Percentiles rank a stretch among this genome's conserved stretches.
These are phyloP conservation scores for Pitta sordida DNA, from an alignment of 2,113 vertebrate genomes.

Conservation along the genomic window DNA sequence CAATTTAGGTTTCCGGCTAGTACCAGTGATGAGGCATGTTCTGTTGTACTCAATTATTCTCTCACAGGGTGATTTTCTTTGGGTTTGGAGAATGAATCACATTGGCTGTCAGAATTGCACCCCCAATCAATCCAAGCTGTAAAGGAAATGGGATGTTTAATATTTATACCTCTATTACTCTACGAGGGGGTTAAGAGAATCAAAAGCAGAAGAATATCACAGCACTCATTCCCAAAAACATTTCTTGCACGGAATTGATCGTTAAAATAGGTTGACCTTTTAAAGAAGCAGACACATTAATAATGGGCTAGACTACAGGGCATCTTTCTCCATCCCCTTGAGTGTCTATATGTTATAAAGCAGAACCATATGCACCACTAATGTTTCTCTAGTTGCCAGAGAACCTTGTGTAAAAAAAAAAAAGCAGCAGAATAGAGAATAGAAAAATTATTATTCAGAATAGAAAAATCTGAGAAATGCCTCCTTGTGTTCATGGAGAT, in stretches of 20 bases:
- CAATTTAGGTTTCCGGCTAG: background rate
- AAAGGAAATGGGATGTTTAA: constrained; percentile 56
- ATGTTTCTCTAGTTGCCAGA: background rate
- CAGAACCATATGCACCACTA: background rate
- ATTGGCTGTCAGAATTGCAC: background rate
- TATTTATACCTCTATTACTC: constrained; percentile 62
- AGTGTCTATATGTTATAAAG: background rate
- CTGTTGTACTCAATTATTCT: background rate
- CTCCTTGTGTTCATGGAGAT: background rate
- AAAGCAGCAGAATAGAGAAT: background rate
- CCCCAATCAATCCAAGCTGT: constrained; percentile 1
- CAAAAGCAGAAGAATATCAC: constrained; percentile 34
- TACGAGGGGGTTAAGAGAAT: constrained; percentile 11
- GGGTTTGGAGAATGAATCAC: background rate
- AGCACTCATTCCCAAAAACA: constrained; percentile 26
- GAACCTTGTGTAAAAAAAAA: background rate
- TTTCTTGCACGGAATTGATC: background rate
- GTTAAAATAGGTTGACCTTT: constrained; percentile 50
- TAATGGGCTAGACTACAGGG: constrained; percentile 7
- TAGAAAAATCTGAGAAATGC: background rate
- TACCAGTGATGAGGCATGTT: background rate
- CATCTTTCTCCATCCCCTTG: background rate
- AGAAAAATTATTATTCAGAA: background rate
- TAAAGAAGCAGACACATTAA: constrained; percentile 32
- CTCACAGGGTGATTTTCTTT: background rate